phyloP scores from a whole-genome alignment of 2,888 invertebrate species.

The Chrysina gloriosa region DNA sequence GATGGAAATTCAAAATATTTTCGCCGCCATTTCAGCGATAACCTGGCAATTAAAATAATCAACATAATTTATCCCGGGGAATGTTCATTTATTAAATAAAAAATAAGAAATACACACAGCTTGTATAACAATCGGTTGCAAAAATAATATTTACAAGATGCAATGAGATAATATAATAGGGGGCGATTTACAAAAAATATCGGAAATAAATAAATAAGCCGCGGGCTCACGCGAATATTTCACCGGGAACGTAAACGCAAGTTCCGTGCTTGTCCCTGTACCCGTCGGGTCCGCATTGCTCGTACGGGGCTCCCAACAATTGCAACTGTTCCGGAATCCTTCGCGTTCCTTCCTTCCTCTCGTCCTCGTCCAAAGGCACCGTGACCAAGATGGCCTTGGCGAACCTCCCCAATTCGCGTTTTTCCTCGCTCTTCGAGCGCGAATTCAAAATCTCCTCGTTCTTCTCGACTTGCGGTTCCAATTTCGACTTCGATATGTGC shows the following conservation, averaged over 20 bases:
- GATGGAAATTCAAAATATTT: no score
- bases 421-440: constrained; percentile 54
- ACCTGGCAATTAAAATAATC: no score
- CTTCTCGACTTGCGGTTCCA: constrained; percentile 50
- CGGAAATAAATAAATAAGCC: not conserved
- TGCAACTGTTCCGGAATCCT: constrained; percentile 65
- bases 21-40: no score
- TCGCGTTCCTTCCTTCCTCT: constrained; percentile 49
- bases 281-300: constrained; percentile 81
- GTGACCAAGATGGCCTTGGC: constrained; percentile 56
- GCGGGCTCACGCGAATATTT: not conserved
- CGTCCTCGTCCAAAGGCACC: constrained; percentile 52
- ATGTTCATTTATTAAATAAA: not conserved
- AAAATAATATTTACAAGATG: not conserved
- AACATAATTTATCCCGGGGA: not conserved
- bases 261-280: constrained; percentile 76
- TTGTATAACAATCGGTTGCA: not conserved
- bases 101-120: not conserved
- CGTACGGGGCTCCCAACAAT: constrained; percentile 73
- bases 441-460: constrained; percentile 55
- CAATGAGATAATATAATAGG: not conserved
- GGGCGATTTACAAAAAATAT: not conserved
- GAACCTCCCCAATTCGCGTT: constrained; percentile 44
- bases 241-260: constrained; percentile 58
- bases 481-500: constrained; percentile 54